Conservation (phyloP, 2,113 vertebrate genomes). For the Lagenorhynchus albirostris region DNA sequence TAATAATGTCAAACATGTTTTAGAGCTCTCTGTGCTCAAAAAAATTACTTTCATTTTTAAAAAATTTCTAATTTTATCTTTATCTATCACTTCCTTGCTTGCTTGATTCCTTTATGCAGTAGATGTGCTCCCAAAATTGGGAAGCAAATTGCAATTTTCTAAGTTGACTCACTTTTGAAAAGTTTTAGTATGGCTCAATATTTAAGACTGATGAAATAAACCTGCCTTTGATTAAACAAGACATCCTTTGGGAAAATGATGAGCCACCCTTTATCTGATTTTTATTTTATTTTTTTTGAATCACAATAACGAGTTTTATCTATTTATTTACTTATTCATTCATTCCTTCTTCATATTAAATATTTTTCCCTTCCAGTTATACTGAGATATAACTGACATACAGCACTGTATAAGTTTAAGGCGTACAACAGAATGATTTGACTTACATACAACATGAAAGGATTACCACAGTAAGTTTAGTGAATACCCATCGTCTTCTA, state of each 20-base stretch:
- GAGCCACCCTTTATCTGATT: not conserved
- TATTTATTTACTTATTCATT: no score
- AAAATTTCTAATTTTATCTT: not conserved
- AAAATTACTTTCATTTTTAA: not conserved
- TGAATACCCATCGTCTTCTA: no score
- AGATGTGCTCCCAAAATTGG: not conserved
- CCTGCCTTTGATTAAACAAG: conserved; percentile 5
- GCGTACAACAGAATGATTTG: no score
- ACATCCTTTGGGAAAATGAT: not conserved
- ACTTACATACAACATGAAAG: no score
- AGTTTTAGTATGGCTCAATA: not conserved
- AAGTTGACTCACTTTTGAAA: conserved; percentile 1
- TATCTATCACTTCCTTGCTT: not conserved
- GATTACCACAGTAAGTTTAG: no score
- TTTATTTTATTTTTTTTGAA: not conserved
- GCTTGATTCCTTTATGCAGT: not conserved
- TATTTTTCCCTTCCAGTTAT: no score
- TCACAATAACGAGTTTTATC: no score
- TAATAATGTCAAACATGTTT: not conserved
- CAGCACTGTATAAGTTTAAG: no score
- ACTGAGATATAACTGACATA: no score
- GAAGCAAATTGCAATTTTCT: conserved; percentile 15
- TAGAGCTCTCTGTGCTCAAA: not conserved
- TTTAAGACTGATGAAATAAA: not conserved
- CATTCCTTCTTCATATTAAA: no score